phyloP scores from a whole-genome alignment of 1,140 invertebrate genomes.

The Halesus radiatus region DNA sequence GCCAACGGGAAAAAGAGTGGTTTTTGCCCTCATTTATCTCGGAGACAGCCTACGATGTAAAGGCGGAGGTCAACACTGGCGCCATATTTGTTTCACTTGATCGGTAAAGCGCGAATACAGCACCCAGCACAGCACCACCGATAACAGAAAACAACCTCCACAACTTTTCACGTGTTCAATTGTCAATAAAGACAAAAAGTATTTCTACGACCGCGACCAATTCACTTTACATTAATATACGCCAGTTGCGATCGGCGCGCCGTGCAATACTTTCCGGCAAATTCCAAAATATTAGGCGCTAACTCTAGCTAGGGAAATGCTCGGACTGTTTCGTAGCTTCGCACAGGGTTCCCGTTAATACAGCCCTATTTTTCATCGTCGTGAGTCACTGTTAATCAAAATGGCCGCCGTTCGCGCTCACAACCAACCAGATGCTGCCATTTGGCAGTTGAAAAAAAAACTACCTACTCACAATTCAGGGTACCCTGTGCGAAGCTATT shows the following conservation, averaged over 20 bases:
- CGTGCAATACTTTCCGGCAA: constrained; percentile 39
- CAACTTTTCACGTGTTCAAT: constrained; percentile 24
- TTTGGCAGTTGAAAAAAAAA: constrained; percentile 63
- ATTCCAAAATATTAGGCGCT: constrained; percentile 48
- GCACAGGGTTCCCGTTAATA: constrained; percentile 67
- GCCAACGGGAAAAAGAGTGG: constrained; percentile 5
- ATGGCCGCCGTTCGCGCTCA: constrained; percentile 69
- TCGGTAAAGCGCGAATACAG: constrained; percentile 35
- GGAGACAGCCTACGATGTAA: constrained; percentile 15
- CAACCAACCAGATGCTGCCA: constrained; percentile 65
- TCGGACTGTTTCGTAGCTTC: constrained; percentile 71
- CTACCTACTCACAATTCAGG: constrained; percentile 68
- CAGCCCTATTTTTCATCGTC: constrained; percentile 70
- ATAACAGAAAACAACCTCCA: constrained; percentile 23
- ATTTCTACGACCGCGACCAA: constrained; percentile 25
- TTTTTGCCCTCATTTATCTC: constrained; percentile 31
- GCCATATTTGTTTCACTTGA: constrained; percentile 46
- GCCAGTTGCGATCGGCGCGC: constrained; percentile 37
- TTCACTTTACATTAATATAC: constrained; percentile 15
- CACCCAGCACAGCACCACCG: constrained; percentile 15
- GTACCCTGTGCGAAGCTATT: constrained; percentile 70
- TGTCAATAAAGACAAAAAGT: constrained; percentile 41
- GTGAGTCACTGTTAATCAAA: constrained; percentile 71
- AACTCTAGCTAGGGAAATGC: constrained; percentile 65
- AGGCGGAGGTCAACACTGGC: constrained; percentile 50